Evolutionary conservation across 2,888 invertebrate species (phyloP), one percentile per base, ranked within the genome.

Genomic region (Lycocerus yunnanus): DNA sequence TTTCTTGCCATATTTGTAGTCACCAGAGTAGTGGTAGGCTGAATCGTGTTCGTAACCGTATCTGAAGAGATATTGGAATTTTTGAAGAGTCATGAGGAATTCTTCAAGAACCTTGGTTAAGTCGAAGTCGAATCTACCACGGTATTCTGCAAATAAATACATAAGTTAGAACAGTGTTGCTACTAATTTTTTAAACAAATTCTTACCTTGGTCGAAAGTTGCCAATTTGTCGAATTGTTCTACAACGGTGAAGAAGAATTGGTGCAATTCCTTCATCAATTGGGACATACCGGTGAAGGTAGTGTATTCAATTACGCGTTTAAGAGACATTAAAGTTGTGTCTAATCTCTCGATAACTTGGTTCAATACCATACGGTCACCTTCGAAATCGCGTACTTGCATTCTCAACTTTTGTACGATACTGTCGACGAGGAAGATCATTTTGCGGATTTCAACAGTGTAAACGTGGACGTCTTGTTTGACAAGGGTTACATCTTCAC

Each of bases 1-100:
- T 24, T 66, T 66, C 15, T 15, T 15, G 18, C 71, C 71, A 24
- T 66, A 71, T 15, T 14, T 63, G 61, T 63, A 63, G 3, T 63
- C 61, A 43, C 43, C 43, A 43, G 43, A 43, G 13, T 63, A 18
- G 9, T 20, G 16, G 61, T 18, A 63, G 8, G 14, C 15, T 8
- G 21, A 13, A 1, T 15, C 21, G 15, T 66, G 14, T 21, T 66
- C 27, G n/a, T 27, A 21, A 16, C 71, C 71, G 11, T 58, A 71
- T 15, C 27, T 8, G 43, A 70, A 15, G 14, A 63, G 63, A 18
- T 16, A 27, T 15, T 27, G 1, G 14, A 70, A 58, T 14, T 24
- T 16, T 43, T 63, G 61, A 14, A 70, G 18, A 14, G 61, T 63
- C 61, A 63, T 63, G 16, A 63, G 20, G 18, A 63, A 16, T 63